Conservation (phyloP, 2,113 vertebrate species). For the Romanogobio albipinnatus region DNA sequence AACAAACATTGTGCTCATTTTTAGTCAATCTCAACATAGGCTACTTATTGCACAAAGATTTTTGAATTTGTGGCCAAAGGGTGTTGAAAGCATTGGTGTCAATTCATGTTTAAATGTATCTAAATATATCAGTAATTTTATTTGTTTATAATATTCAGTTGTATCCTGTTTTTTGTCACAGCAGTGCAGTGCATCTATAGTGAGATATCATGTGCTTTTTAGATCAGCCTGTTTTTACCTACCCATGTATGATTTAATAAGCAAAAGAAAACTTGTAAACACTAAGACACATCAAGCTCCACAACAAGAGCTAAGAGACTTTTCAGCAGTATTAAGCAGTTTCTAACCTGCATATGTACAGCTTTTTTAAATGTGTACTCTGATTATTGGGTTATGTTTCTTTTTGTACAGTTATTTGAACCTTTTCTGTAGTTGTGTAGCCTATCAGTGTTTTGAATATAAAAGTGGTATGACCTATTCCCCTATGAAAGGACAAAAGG, state of each 20-base stretch:
- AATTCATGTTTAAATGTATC: constrained; percentile 48
- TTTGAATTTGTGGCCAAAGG: constrained; percentile 35
- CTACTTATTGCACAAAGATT: constrained; percentile 14
- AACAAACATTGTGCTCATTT: not conserved
- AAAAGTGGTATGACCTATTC: constrained; percentile 56
- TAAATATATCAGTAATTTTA: constrained; percentile 57
- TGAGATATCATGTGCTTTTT: constrained; percentile 66
- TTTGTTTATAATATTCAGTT: constrained; percentile 60
- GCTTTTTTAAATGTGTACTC: constrained; percentile 60
- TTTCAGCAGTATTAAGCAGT: constrained; percentile 74
- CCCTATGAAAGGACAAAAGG: constrained; percentile 52
- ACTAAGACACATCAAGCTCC: constrained; percentile 11
- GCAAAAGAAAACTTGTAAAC: not conserved
- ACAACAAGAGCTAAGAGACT: constrained; percentile 45
- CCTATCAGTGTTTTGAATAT: constrained; percentile 37
- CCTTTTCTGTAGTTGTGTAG: constrained; percentile 28
- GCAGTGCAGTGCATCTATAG: constrained; percentile 64
- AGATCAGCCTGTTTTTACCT: constrained; percentile 27
- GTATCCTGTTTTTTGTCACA: constrained; percentile 66
- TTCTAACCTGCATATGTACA: constrained; percentile 62
- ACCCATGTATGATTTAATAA: not conserved
- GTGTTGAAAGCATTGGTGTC: constrained; percentile 30
- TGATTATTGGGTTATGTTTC: constrained; percentile 71
- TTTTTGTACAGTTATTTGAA: constrained; percentile 63
- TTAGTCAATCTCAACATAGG: constrained; percentile 19